Evolutionary conservation across 2,888 invertebrate genomes (phyloP).

Genomic region (Sussaba pulchella): DNA sequence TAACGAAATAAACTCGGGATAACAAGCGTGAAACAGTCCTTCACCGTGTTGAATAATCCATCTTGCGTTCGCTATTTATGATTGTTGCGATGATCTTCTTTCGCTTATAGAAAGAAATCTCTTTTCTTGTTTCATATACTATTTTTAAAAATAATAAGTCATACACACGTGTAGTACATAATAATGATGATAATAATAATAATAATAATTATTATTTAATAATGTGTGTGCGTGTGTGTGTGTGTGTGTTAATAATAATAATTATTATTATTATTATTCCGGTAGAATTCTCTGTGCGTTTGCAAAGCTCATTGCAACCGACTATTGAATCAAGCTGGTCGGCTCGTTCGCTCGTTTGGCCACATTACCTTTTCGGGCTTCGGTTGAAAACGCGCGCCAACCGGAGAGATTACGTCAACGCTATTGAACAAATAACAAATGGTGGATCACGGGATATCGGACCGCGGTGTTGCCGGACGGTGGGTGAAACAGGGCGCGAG

Average conservation of each 20-base stretch:
- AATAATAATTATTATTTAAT: too few species aligned
- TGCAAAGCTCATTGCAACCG: background rate
- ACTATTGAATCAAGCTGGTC: slow-evolving; percentile 25
- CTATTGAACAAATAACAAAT: slow-evolving; percentile 53
- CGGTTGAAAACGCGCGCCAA: slow-evolving; percentile 27
- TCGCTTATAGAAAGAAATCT: too few species aligned
- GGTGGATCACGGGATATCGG: slow-evolving; percentile 44
- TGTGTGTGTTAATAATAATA: background rate
- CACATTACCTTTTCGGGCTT: slow-evolving; percentile 11
- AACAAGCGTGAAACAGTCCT: too few species aligned
- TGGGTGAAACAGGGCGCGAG: background rate
- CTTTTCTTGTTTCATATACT: too few species aligned
- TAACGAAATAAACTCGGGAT: too few species aligned
- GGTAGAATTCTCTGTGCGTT: background rate
- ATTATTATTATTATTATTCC: background rate
- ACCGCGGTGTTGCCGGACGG: background rate
- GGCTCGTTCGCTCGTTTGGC: slow-evolving; percentile 11
- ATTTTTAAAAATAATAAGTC: too few species aligned
- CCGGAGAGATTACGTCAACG: slow-evolving; percentile 45
- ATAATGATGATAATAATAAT: too few species aligned
- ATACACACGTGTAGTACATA: too few species aligned
- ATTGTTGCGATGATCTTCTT: too few species aligned
- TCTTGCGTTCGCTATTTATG: too few species aligned
- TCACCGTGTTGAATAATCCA: too few species aligned
- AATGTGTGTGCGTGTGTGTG: too few species aligned